These are phyloP conservation scores for Pantherophis guttatus DNA, from an alignment of 2,113 vertebrate genomes.

Conservation along the genomic window DNA sequence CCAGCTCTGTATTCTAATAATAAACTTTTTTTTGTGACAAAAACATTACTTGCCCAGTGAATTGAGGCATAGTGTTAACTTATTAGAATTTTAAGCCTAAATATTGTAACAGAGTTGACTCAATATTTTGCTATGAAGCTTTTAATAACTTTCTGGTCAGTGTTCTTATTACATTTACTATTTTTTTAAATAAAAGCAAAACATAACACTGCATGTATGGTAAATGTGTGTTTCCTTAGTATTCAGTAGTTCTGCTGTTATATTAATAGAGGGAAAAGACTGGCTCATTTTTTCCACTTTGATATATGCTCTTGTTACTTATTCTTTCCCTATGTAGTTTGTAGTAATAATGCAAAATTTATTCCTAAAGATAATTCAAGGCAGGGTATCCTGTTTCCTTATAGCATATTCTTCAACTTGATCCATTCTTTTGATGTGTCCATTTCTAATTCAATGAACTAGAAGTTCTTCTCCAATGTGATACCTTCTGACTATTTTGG, in stretches of 20 bases:
- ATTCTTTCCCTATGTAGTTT: too few species aligned
- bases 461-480: neutral
- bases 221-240: neutral
- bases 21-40: slow-evolving; percentile 32
- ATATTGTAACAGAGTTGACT: slow-evolving; percentile 67
- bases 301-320: neutral
- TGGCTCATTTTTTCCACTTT: neutral
- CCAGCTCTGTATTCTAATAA: slow-evolving; percentile 30
- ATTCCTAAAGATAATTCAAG: neutral
- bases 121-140: slow-evolving; percentile 74
- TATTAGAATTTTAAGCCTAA: slow-evolving; percentile 67
- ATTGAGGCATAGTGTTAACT: slow-evolving; percentile 53
- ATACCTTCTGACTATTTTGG: neutral
- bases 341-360: neutral
- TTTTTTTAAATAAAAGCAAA: slow-evolving; percentile 70
- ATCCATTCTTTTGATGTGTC: neutral
- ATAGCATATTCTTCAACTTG: neutral
- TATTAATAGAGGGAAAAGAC: neutral
- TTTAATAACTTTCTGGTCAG: slow-evolving; percentile 73
- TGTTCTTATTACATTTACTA: slow-evolving; percentile 70
- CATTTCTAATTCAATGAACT: neutral
- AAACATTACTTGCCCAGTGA: slow-evolving; percentile 49
- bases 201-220: slow-evolving; percentile 32
- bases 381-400: neutral
- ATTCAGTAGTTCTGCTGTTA: neutral